Conservation (phyloP, 2,797 vertebrate genomes). For the Sebastes vulpes region DNA sequence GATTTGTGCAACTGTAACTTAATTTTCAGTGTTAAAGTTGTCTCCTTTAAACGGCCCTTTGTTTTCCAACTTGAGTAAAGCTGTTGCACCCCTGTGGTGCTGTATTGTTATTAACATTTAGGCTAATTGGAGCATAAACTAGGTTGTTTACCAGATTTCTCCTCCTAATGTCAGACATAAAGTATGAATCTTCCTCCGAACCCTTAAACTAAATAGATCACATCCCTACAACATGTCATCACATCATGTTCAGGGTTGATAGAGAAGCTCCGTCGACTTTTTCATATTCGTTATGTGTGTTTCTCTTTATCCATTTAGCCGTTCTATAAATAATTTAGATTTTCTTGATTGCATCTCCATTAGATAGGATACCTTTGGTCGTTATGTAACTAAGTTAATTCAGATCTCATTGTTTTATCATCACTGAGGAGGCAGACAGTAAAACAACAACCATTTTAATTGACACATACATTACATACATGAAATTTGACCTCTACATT, state of each 20-base stretch:
- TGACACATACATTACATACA: too few relatives aligned
- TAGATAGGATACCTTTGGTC: not conserved
- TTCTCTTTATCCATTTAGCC: not conserved
- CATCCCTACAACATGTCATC: not conserved
- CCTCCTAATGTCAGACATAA: slow-evolving; percentile 20
- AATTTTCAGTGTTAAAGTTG: not conserved
- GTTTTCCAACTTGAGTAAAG: not conserved
- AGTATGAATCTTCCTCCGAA: slow-evolving; percentile 2
- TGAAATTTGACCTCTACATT: too few relatives aligned
- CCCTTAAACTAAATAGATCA: not conserved
- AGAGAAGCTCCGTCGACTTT: not conserved
- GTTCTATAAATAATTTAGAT: not conserved
- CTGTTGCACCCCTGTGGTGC: slow-evolving; percentile 38
- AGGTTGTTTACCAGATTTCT: slow-evolving; percentile 37
- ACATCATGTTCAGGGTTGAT: not conserved
- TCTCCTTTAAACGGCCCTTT: slow-evolving; percentile 9
- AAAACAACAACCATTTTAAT: not conserved
- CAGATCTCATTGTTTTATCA: not conserved
- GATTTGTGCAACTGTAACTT: not conserved
- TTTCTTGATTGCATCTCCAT: not conserved
- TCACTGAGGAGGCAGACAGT: not conserved
- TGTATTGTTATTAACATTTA: slow-evolving; percentile 44
- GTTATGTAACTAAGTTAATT: not conserved
- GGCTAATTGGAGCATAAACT: slow-evolving; percentile 66
- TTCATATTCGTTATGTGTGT: not conserved